A percentile compares a stretch with the other conserved stretches of the same genome.
These are phyloP conservation scores for Propithecus deckenii DNA, from an alignment of 2,797 vertebrate species.

Conservation along the genomic window DNA sequence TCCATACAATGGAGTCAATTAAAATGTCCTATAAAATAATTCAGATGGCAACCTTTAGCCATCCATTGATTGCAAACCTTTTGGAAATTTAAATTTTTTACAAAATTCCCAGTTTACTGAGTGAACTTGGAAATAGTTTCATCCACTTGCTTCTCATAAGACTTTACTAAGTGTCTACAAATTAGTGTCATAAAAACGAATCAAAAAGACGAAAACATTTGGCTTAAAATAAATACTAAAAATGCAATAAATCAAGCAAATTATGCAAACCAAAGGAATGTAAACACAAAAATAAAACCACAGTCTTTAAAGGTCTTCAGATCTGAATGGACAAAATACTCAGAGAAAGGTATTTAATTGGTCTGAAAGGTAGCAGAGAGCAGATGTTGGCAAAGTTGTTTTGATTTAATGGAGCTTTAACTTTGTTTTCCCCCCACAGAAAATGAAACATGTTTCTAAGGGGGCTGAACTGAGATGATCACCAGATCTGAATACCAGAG, in stretches of 20 bases:
- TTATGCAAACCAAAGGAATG: constrained; percentile 83
- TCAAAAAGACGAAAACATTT: constrained; percentile 84
- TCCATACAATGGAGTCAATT: constrained; percentile 69
- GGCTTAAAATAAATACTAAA: constrained; percentile 90
- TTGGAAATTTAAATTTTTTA: constrained; percentile 33
- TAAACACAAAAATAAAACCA: constrained; percentile 85
- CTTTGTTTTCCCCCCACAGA: neutral
- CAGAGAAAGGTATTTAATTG: constrained; percentile 90
- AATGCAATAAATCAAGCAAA: constrained; percentile 84
- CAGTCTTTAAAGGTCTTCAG: constrained; percentile 82
- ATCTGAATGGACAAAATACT: constrained; percentile 80
- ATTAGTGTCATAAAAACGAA: constrained; percentile 84
- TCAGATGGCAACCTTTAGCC: constrained; percentile 63
- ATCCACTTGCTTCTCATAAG: constrained; percentile 80
- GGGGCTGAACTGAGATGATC: constrained; percentile 5
- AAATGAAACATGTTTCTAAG: constrained; percentile 44
- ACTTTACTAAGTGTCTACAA: constrained; percentile 83
- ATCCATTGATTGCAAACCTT: constrained; percentile 53
- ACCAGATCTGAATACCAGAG: neutral
- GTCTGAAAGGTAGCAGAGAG: constrained; percentile 86
- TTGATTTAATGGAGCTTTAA: constrained; percentile 37
- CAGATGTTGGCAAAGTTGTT: constrained; percentile 60
- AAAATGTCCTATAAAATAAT: constrained; percentile 64
- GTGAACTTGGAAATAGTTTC: constrained; percentile 63
- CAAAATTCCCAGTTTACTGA: constrained; percentile 60